These are phyloP conservation scores for Pseudochaenichthys georgianus DNA, from an alignment of 2,797 vertebrate genomes.

Conservation along the genomic window DNA sequence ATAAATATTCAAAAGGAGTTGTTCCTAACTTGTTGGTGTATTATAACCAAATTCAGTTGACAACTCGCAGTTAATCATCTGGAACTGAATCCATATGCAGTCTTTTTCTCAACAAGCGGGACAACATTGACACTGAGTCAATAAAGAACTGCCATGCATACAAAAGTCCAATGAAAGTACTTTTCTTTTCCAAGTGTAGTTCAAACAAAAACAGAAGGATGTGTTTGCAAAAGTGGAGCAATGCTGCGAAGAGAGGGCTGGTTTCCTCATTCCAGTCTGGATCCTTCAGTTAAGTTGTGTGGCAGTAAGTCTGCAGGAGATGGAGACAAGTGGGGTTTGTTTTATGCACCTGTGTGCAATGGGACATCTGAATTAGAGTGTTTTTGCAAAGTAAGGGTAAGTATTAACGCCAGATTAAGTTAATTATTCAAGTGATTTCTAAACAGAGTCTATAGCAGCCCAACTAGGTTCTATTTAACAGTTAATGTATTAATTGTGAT, in stretches of 20 bases:
- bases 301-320: background rate
- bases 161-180: background rate
- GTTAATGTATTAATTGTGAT: background rate
- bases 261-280: slow-evolving; percentile 29
- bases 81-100: background rate
- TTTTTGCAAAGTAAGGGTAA: background rate
- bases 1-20: no score
- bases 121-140: background rate
- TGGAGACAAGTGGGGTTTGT: background rate
- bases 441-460: background rate
- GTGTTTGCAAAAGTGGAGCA: background rate
- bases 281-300: slow-evolving; percentile 10
- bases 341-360: background rate
- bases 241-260: background rate
- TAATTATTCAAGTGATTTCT: background rate
- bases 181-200: background rate
- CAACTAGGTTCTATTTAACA: background rate
- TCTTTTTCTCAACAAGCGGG: background rate
- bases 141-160: background rate
- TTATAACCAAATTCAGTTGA: background rate
- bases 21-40: no score
- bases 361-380: background rate
- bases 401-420: background rate
- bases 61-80: background rate
- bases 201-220: background rate